Evolutionary conservation across 2,888 invertebrate species (phyloP), one percentile per base, ranked within the genome.

Genomic region (Hydraecia micacea): DNA sequence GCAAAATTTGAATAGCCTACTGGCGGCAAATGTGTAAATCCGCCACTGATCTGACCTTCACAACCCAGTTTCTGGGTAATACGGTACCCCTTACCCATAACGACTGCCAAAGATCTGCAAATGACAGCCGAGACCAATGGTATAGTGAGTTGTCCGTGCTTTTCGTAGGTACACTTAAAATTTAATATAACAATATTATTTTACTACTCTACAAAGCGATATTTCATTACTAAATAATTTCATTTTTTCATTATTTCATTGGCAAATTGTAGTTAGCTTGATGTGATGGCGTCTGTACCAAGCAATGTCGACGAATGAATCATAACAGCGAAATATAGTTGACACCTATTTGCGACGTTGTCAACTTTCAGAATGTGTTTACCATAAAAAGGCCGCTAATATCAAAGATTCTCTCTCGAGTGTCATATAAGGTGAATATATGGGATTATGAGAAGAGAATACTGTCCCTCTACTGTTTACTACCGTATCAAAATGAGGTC

Each of bases 371-470:
- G 36, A 5, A 25, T 69, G 28, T 36, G 13, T 58, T 46, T 39
- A 28, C 46, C 21, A 58, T 25, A 36, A 11, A 28, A 8, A 75
- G 28, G 25, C 25, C 13, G 28, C 66, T 77, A 9, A 66, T 77
- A 77, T 77, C 28, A 46, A 58, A 66, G 46, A 55, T 18, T 18
- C 21, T 36, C 32, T 63, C 39, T 62, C 1, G 36, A 55, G 63
- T 39, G 4, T 18, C 63, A 46, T 69, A 55, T n/a, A 78, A 78
- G 55, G 79, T 58, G 55, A 18, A 49, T 75, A 77, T 62, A 78
- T 36, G 52, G 36, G 69, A 69, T 63, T 78, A 78, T 63, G 52
- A 55, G 52, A 63, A 78, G 36, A 46, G 36, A 21, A 25, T 46
- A 13, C 18, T 46, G 15, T 18, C 32, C 36, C 28, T 74, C 21